Evolutionary conservation across 2,888 invertebrate species (phyloP).

Genomic region (Spisula solida): DNA sequence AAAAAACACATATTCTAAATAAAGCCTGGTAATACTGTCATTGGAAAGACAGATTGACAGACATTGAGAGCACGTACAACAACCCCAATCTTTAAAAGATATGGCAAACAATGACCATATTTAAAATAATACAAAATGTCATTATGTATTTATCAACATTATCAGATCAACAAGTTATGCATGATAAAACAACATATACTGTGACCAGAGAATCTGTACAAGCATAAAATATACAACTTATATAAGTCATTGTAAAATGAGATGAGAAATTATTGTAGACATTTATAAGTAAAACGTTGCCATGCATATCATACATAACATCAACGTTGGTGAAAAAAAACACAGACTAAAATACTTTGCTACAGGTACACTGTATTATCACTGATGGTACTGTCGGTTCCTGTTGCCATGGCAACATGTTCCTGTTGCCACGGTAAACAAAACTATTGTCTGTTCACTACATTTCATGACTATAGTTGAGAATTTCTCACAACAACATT

Average conservation of each 20-base stretch:
- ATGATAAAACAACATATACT: constrained; percentile 34
- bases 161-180: constrained; percentile 32
- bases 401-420: background rate
- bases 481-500: background rate
- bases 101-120: constrained; percentile 36
- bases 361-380: constrained; percentile 11
- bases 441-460: constrained; percentile 22
- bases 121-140: constrained; percentile 43
- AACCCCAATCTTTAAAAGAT: constrained; percentile 18
- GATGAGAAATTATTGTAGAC: constrained; percentile 23
- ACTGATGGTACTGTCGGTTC: background rate
- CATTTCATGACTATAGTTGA: background rate
- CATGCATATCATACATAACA: constrained; percentile 8
- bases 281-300: constrained; percentile 22
- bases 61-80: background rate
- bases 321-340: background rate
- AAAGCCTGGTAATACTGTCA: constrained; percentile 24
- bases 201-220: constrained; percentile 34
- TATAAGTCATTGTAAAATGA: constrained; percentile 17
- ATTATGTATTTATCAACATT: constrained; percentile 11
- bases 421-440: background rate
- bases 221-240: constrained; percentile 56
- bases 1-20: constrained; percentile 26
- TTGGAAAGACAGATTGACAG: constrained; percentile 24
- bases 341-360: constrained; percentile 5